Base-by-base conservation (phyloP, 2,113 vertebrate genomes). In the Callipepla squamata region DNA sequence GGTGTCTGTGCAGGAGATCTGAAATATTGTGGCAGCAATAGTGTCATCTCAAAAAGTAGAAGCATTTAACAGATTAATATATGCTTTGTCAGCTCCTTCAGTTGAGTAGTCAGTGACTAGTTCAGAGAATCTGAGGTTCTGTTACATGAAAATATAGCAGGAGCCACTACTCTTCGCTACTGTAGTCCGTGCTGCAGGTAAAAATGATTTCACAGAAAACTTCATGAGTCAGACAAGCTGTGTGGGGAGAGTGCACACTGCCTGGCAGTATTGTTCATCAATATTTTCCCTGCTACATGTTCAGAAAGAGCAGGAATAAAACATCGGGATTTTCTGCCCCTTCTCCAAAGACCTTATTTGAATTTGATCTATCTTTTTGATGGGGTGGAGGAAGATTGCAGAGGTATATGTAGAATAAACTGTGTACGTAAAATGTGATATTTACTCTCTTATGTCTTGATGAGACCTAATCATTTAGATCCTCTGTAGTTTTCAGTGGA, bases 11-110 rank as follows among this genome's bases (percentile, higher is more conserved):
- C 3, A 36, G 73, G 58, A 78, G 70, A 77, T 21, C 18, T 45
- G 11, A 80, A 62, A 65, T 0, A 0, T 26, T 53, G 8, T 68
- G 44, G 44, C 6, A 36, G 20, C 44, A 34, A 48, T 69, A 23
- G 19, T 25, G 25, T 76, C 6, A 23, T 85, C 58, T 68, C 45
- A 81, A 81, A 36, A 81, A 72, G 30, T 75, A 48, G 48, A 87
- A 75, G 19, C 38, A 28, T 91, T 84, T 78, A 59, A 16, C 7
- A 8, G 14, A 25, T 57, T 65, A 30, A 19, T 42, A 3, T 44
- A 15, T 53, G 21, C 21, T 69, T 77, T 73, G 18, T 58, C 73
- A 73, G 13, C 2, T 73, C 23, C n/a, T 70, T 73, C 61, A 91
- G 85, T 73, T 58, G 6, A 26, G 18, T 34, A 23, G 12, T 50